A percentile compares a stretch with the other conserved stretches of the same genome.
Evolutionary conservation across 1,140 invertebrate genomes (phyloP).

Genomic region (Teleogryllus occipitalis): DNA sequence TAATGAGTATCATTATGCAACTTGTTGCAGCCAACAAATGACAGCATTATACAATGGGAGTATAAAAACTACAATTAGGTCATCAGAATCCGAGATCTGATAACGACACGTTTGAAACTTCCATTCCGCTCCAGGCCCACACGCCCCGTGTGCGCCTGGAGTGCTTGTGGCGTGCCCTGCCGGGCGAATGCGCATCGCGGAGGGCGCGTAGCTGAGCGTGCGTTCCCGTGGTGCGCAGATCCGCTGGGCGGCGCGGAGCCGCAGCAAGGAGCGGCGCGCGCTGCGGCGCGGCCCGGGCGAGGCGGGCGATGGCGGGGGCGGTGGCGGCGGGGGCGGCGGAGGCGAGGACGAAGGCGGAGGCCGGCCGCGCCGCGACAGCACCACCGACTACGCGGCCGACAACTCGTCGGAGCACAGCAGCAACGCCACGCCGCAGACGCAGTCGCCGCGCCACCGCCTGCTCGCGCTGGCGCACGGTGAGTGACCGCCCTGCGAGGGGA

Average conservation of each 20-base stretch:
- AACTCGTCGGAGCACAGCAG: constrained; percentile 63
- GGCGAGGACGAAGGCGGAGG: constrained; percentile 10
- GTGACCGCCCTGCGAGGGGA: neutral
- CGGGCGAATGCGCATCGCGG: no score
- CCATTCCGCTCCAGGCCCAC: no score
- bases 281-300: constrained; percentile 25
- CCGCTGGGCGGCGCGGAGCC: constrained; percentile 50
- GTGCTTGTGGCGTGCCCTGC: no score
- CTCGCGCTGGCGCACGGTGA: constrained; percentile 15
- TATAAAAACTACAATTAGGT: no score
- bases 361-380: constrained; percentile 40
- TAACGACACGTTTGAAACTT: no score
- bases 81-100: no score
- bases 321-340: constrained; percentile 35
- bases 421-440: constrained; percentile 46
- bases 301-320: constrained; percentile 35
- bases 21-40: no score
- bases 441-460: constrained; percentile 53
- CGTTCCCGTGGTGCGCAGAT: constrained; percentile 45
- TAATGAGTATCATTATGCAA: no score
- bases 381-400: constrained; percentile 61
- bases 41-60: no score
- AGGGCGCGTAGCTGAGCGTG: no score
- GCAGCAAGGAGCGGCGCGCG: constrained; percentile 47
- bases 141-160: no score